Base-by-base conservation (phyloP, 2,113 vertebrate species). In the Syrrhaptes paradoxus region DNA sequence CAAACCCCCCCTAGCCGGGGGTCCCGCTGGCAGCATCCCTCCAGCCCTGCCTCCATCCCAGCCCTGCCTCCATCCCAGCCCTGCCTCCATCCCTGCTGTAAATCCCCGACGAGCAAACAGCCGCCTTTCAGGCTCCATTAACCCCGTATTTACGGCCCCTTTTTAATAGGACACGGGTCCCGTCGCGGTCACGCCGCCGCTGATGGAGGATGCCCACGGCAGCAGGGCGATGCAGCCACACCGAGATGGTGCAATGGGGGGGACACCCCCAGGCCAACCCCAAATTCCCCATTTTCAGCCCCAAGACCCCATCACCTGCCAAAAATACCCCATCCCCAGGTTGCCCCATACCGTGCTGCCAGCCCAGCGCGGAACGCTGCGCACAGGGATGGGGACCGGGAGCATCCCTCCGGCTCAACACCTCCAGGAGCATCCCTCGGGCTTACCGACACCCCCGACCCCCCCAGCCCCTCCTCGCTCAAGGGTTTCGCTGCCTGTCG, bases 141-240 rank as follows among this genome's bases (percentile, higher is more conserved):
- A 66, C 74, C 86, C 57, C 78, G 7, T 34, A 76, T 91, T 95
- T 80, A 61, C 63, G 84, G 61, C 61, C 71, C 26, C 63, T 43
- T 74, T n/a, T 14, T 5, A 74, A 26, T 2, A 20, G 86, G 57
- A 80, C 55, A 6, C 5, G 15, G 93, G 46, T 51, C 92, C 90
- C 65, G 71, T 58, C 78, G 36, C 70, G 19, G 28, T 36, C 17
- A 7, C 16, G 58, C 90, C 52, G 87, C 72, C 3, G 29, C 86
- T 48, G 95, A 54, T 13, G 61, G 65, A 83, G 8, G 34, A 41
- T 57, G 26, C 82, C 51, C 51, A 21, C 1, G 0, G 45, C 49
- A 63, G 63, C 8, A 0, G n/a, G 0, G 6, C 5, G 29, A 18
- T 3, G 11, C 13, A 49, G 74, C 15, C 25, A 6, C 75, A 8